Conservation (phyloP, 2,797 vertebrate species). For the Fringilla coelebs region DNA sequence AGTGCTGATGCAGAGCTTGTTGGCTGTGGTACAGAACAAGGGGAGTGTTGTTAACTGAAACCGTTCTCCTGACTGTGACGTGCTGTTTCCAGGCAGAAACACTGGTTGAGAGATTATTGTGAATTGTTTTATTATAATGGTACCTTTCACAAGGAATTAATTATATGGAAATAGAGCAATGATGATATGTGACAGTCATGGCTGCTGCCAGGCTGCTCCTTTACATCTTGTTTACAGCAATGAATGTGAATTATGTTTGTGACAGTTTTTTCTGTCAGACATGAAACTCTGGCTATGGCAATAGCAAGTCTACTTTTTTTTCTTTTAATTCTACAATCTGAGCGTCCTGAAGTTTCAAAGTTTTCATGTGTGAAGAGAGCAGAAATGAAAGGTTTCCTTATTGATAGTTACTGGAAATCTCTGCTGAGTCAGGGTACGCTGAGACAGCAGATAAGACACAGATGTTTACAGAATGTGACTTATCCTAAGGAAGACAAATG, state of each 20-base stretch:
- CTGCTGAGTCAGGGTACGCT: not conserved
- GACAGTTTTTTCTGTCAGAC: not conserved
- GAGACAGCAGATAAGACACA: not conserved
- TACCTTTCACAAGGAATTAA: conserved; percentile 43
- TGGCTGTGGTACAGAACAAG: not conserved
- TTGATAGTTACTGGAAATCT: not conserved
- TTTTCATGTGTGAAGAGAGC: not conserved
- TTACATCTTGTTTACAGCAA: conserved; percentile 43
- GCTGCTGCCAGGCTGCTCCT: not conserved
- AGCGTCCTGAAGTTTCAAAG: not conserved
- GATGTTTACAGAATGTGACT: conserved; percentile 10
- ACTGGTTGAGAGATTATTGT: not conserved
- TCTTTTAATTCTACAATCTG: not conserved
- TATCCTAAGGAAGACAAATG: conserved; percentile 20
- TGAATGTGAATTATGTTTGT: not conserved
- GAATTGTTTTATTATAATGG: conserved; percentile 8
- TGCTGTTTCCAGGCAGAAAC: conserved; percentile 17
- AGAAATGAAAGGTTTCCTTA: not conserved
- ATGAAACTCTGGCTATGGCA: not conserved
- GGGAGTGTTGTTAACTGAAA: not conserved
- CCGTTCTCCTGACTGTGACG: not conserved
- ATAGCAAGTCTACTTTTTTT: not conserved
- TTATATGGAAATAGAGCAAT: conserved; percentile 6
- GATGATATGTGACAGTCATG: conserved; percentile 15
- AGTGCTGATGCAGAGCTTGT: not conserved